Evolutionary conservation across 2,113 vertebrate species (phyloP).

Genomic region (Urocolius indicus): DNA sequence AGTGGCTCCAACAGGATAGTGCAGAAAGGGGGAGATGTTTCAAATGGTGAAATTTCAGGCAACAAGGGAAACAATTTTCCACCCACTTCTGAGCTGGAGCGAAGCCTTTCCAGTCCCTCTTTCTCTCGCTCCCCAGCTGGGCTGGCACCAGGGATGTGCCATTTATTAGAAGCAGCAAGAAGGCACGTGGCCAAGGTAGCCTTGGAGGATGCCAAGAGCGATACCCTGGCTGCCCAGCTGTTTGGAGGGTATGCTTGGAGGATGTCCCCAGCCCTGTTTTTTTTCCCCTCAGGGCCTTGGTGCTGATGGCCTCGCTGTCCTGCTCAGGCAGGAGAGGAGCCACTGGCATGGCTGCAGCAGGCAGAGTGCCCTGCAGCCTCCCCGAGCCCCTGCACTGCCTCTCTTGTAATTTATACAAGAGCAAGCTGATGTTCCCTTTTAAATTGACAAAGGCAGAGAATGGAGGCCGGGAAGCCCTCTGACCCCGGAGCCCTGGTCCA

Average conservation of each 20-base stretch:
- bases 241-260: neutral
- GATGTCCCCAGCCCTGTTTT: neutral
- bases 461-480: constrained; percentile 70
- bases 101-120: constrained; percentile 28
- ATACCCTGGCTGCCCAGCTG: neutral
- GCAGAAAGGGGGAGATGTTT: neutral
- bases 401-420: constrained; percentile 69
- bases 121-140: constrained; percentile 43
- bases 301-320: rapidly evolving
- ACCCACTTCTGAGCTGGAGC: constrained; percentile 67
- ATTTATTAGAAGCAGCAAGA: constrained; percentile 17
- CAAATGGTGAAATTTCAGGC: constrained; percentile 46
- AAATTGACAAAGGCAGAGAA: constrained; percentile 79
- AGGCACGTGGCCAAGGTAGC: constrained; percentile 47
- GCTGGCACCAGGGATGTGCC: constrained; percentile 29
- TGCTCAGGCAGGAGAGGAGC: neutral
- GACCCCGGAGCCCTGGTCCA: constrained; percentile 70
- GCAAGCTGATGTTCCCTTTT: constrained; percentile 74
- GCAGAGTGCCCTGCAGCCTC: neutral
- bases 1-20: constrained; percentile 18
- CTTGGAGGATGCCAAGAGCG: neutral
- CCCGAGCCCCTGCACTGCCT: neutral
- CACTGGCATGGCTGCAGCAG: neutral
- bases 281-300: rapidly evolving
- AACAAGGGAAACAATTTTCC: constrained; percentile 60